A percentile compares a stretch with the other conserved stretches of the same genome.
These are phyloP conservation scores for Erpornis zantholeuca DNA, from an alignment of 2,113 vertebrate species.

Conservation along the genomic window DNA sequence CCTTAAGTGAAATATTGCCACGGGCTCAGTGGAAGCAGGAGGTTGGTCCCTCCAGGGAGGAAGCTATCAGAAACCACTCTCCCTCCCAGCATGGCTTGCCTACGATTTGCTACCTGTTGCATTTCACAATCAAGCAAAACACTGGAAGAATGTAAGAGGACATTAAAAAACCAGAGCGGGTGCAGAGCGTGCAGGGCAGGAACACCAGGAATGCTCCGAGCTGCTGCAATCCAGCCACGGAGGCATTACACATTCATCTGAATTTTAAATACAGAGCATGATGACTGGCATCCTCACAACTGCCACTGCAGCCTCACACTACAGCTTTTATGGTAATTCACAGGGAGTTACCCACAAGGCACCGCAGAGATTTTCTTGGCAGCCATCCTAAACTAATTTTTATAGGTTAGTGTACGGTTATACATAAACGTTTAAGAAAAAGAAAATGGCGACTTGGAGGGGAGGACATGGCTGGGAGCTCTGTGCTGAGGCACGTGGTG, in stretches of 20 bases:
- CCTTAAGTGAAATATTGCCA: background rate
- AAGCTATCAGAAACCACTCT: constrained; percentile 47
- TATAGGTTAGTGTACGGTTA: constrained; percentile 58
- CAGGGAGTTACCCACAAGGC: constrained; percentile 78
- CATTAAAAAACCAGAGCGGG: background rate
- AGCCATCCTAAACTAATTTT: constrained; percentile 73
- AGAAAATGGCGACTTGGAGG: background rate
- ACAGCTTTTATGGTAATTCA: constrained; percentile 72
- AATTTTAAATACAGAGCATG: constrained; percentile 68
- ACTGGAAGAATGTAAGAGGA: accelerated
- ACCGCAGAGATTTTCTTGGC: constrained; percentile 74
- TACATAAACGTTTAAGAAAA: constrained; percentile 31
- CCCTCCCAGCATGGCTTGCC: background rate
- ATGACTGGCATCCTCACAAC: constrained; percentile 41
- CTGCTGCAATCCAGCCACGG: constrained; percentile 10
- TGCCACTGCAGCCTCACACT: constrained; percentile 46
- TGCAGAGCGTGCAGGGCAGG: background rate
- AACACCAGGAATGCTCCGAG: background rate
- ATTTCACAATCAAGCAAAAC: background rate
- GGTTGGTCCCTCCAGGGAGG: constrained; percentile 5
- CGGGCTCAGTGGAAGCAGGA: background rate
- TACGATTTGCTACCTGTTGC: constrained; percentile 8
- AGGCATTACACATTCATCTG: constrained; percentile 40
- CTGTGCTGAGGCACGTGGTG: accelerated
- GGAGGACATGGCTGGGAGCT: background rate